These are phyloP conservation scores for Cerastis leucographa DNA, from an alignment of 2,888 invertebrate species.

Conservation along the genomic window DNA sequence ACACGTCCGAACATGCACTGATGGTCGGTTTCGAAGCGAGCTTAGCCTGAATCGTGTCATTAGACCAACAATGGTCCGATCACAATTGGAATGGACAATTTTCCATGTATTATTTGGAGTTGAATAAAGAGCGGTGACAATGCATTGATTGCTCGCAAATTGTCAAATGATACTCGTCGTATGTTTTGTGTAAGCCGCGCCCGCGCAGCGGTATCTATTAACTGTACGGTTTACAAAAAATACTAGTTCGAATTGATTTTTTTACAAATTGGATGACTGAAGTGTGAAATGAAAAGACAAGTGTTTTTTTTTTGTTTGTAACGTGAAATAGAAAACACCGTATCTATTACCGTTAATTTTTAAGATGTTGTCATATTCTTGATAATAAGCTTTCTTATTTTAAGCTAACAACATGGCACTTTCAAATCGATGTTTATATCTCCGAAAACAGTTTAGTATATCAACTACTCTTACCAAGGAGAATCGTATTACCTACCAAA, in stretches of 20 bases:
- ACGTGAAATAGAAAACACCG: constrained; percentile 18
- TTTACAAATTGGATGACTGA: constrained; percentile 30
- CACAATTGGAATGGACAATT: constrained; percentile 89
- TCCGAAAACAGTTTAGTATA: background rate
- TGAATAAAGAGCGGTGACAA: constrained; percentile 91
- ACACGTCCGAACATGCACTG: constrained; percentile 82
- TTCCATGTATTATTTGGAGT: constrained; percentile 90
- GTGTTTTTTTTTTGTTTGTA: constrained; percentile 1
- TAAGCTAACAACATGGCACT: background rate
- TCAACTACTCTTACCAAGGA: background rate
- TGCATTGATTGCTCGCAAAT: constrained; percentile 90
- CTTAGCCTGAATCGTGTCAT: constrained; percentile 88
- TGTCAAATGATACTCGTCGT: constrained; percentile 90
- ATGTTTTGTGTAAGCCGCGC: constrained; percentile 88
- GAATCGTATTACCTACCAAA: background rate
- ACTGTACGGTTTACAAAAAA: constrained; percentile 69
- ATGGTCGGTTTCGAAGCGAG: constrained; percentile 82
- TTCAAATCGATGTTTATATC: background rate
- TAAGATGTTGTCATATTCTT: background rate
- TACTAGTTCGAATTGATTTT: constrained; percentile 44
- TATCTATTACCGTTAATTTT: background rate
- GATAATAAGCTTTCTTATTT: background rate
- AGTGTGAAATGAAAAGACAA: constrained; percentile 37
- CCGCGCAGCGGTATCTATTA: constrained; percentile 82
- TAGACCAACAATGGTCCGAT: constrained; percentile 86